Evolutionary conservation across 2,888 invertebrate species (phyloP).

Genomic region (Galerucella calmariensis): DNA sequence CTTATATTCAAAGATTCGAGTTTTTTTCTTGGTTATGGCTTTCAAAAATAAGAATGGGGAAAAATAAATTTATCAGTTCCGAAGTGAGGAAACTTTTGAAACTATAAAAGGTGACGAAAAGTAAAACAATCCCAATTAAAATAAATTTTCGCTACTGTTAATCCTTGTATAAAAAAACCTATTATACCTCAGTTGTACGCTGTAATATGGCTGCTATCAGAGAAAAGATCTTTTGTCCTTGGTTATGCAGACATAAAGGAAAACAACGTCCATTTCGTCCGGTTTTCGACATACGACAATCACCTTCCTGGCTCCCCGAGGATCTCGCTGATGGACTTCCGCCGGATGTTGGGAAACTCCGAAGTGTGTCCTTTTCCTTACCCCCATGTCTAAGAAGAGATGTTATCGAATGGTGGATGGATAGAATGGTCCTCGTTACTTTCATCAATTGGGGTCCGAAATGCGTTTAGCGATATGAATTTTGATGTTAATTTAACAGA

Average conservation of each 20-base stretch:
- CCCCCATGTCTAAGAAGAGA: constrained; percentile 28
- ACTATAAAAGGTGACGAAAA: no score
- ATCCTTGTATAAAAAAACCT: constrained; percentile 1
- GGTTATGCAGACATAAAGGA: constrained; percentile 58
- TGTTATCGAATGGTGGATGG: constrained; percentile 18
- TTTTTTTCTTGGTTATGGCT: background rate
- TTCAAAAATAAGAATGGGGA: background rate
- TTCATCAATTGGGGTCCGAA: constrained; percentile 1
- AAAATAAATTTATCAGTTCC: no score
- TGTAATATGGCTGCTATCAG: constrained; percentile 7
- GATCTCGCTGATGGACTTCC: constrained; percentile 62
- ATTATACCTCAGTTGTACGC: constrained; percentile 9
- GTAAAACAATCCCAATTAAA: background rate
- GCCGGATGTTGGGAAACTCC: constrained; percentile 58
- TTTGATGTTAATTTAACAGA: background rate
- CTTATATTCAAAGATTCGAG: background rate
- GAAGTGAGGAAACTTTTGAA: no score
- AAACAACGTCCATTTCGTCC: constrained; percentile 60
- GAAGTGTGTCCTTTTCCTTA: constrained; percentile 58
- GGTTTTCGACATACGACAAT: constrained; percentile 53
- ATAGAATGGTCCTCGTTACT: constrained; percentile 12
- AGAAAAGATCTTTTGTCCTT: constrained; percentile 18
- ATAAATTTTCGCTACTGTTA: background rate
- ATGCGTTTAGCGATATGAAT: background rate
- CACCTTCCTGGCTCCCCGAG: constrained; percentile 61